phyloP scores from a whole-genome alignment of 2,113 vertebrate genomes.

The Galbula dea region DNA sequence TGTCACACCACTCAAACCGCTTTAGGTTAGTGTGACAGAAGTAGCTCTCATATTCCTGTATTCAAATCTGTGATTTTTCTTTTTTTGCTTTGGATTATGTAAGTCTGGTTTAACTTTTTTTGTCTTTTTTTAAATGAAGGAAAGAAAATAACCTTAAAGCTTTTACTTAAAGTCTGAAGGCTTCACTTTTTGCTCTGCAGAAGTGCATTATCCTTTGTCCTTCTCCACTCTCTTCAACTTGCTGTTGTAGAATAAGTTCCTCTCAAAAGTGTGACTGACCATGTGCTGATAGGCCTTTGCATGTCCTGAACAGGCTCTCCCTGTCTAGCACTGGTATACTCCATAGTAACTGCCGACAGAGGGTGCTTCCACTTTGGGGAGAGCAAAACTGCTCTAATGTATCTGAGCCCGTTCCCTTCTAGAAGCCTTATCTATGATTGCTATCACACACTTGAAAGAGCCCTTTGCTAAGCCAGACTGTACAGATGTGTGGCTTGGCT shows the following conservation, averaged over 20 bases:
- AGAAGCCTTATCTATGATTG: not conserved
- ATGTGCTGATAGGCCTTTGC: accelerated
- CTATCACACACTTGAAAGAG: not conserved
- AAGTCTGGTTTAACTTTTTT: not conserved
- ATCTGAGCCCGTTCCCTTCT: not conserved
- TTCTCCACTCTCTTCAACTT: not conserved
- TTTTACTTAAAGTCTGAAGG: not conserved
- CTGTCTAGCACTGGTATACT: too few relatives aligned
- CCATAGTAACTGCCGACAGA: not conserved
- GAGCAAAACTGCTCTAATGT: not conserved
- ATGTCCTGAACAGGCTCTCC: not conserved
- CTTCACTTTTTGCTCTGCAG: not conserved
- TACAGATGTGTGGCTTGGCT: not conserved
- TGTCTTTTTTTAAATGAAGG: not conserved
- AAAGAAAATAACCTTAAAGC: not conserved
- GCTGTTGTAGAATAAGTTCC: not conserved
- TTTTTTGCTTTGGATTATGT: not conserved
- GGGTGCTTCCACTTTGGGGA: not conserved
- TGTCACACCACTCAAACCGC: not conserved
- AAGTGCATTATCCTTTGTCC: not conserved
- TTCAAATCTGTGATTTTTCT: not conserved
- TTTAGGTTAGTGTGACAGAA: not conserved
- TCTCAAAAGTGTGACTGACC: not conserved
- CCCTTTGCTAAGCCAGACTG: not conserved
- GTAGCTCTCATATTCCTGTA: not conserved